phyloP scores from a whole-genome alignment of 2,113 vertebrate genomes.

The Miniopterus natalensis region DNA sequence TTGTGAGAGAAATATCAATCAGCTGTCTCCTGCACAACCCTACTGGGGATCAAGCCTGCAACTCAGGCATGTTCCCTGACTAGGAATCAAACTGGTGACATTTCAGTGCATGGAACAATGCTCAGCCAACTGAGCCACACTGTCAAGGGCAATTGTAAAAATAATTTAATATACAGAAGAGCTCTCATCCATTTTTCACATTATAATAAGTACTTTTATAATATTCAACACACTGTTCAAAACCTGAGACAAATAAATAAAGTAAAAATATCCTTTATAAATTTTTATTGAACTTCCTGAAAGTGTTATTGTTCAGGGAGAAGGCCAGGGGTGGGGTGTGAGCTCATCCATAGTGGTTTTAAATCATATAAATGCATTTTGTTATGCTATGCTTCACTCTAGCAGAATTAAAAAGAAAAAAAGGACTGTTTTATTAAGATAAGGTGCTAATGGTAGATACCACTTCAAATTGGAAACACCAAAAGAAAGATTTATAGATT shows the following conservation, averaged over 20 bases:
- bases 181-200: background rate
- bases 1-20: too few species aligned
- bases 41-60: too few species aligned
- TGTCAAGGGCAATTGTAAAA: background rate
- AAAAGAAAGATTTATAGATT: background rate
- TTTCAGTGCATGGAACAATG: too few species aligned
- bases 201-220: constrained; percentile 16
- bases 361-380: constrained; percentile 54
- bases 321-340: background rate
- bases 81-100: too few species aligned
- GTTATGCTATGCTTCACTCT: background rate
- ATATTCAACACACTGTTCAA: background rate
- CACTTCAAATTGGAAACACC: constrained; percentile 21
- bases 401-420: constrained; percentile 2
- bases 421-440: background rate
- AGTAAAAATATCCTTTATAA: background rate
- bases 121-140: too few species aligned
- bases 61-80: too few species aligned
- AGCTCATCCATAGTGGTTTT: background rate
- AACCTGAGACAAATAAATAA: background rate
- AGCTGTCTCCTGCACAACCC: too few species aligned
- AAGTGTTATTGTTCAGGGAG: background rate
- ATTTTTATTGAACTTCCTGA: background rate
- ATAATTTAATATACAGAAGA: background rate
- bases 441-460: background rate